Evolutionary conservation across 2,797 vertebrate species (phyloP).

Genomic region (Siniperca scherzeri): DNA sequence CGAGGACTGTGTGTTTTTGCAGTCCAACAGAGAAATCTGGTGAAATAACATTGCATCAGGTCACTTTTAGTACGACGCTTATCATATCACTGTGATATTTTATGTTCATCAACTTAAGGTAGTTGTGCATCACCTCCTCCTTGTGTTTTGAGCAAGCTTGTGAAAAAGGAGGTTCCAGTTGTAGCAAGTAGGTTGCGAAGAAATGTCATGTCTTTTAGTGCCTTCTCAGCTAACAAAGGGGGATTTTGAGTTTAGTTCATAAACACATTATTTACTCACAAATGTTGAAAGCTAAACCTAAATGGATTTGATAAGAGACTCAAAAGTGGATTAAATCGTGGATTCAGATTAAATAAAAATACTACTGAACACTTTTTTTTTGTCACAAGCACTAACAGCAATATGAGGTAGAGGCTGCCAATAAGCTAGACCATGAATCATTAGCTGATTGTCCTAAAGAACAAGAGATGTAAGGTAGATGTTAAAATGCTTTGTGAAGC

Average conservation of each 20-base stretch:
- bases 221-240: neutral
- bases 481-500: neutral
- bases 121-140: neutral
- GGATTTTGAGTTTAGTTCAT: neutral
- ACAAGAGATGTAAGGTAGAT: neutral
- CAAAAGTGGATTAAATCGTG: neutral
- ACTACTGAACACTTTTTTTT: neutral
- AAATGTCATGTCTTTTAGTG: neutral
- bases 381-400: neutral
- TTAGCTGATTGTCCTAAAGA: neutral
- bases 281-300: neutral
- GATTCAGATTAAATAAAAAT: constrained; percentile 4
- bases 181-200: too few species aligned
- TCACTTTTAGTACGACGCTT: neutral
- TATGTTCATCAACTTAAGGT: neutral
- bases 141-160: neutral
- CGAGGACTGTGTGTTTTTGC: neutral
- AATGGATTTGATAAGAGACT: neutral
- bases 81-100: neutral
- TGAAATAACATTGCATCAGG: neutral
- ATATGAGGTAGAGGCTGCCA: neutral
- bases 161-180: neutral
- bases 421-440: neutral
- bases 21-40: neutral
- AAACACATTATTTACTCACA: neutral